Evolutionary conservation across 2,888 invertebrate genomes (phyloP).

Genomic region (Halictus quadricinctus): DNA sequence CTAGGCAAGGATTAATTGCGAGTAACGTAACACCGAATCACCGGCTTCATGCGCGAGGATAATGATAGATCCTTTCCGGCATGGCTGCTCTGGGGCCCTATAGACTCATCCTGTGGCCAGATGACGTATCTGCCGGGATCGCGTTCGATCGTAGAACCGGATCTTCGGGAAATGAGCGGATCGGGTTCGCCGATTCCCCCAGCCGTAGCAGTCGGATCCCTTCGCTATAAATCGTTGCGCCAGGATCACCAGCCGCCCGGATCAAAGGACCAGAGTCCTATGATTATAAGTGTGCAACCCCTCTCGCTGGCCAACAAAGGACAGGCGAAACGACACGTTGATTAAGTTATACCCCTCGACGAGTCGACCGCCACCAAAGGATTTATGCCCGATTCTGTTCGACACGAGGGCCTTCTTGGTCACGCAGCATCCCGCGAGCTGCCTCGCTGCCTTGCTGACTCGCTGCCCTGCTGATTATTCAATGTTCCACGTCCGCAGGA

Average conservation of each 20-base stretch:
- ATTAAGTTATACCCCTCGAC: slow-evolving; percentile 58
- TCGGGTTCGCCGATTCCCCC: slow-evolving; percentile 9
- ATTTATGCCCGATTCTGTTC: slow-evolving; percentile 60
- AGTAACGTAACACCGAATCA: slow-evolving; percentile 29
- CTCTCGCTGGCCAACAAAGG: slow-evolving; percentile 19
- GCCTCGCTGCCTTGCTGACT: neutral
- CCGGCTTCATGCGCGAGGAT: neutral
- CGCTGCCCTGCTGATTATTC: slow-evolving; percentile 9
- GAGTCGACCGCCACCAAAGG: slow-evolving; percentile 48
- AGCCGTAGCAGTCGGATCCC: neutral
- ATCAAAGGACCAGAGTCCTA: slow-evolving; percentile 7
- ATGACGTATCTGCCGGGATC: slow-evolving; percentile 15
- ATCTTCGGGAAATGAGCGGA: slow-evolving; percentile 38
- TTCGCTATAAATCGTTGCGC: slow-evolving; percentile 15
- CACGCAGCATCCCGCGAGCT: neutral
- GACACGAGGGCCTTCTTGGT: slow-evolving; percentile 7
- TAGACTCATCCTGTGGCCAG: slow-evolving; percentile 30
- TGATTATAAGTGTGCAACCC: slow-evolving; percentile 30
- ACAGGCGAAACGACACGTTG: slow-evolving; percentile 35
- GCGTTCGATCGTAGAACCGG: slow-evolving; percentile 31
- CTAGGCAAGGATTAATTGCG: slow-evolving; percentile 27
- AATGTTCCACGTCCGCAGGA: slow-evolving; percentile 18
- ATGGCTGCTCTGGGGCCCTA: neutral
- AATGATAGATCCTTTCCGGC: slow-evolving; percentile 34
- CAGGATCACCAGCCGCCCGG: neutral